These are phyloP conservation scores for Drosophila affinis DNA, from an alignment of 2,888 invertebrate species.

Conservation along the genomic window DNA sequence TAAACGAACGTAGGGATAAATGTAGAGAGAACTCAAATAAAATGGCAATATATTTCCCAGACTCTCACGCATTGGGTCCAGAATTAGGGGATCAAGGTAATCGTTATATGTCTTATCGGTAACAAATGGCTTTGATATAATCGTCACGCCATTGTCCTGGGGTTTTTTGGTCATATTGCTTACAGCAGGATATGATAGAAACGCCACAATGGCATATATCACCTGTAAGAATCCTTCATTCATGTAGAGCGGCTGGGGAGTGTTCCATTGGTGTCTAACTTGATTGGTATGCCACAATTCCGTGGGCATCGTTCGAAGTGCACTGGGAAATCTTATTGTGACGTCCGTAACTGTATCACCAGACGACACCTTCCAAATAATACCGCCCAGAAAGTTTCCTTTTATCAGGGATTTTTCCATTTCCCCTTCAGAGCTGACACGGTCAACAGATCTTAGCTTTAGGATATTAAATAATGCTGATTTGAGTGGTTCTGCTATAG, in stretches of 20 bases:
- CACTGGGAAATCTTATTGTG: conserved; percentile 27
- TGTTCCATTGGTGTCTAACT: neutral
- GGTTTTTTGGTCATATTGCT: neutral
- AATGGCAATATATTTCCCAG: conserved; percentile 9
- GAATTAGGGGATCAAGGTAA: neutral
- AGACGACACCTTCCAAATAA: conserved; percentile 7
- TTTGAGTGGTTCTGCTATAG: neutral
- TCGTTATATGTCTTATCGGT: neutral
- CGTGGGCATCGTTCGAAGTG: conserved; percentile 14
- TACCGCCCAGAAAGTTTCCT: conserved; percentile 12
- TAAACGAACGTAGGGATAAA: conserved; percentile 23
- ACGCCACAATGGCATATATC: conserved; percentile 18
- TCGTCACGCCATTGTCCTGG: neutral
- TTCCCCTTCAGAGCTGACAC: neutral
- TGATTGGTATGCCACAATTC: conserved; percentile 23
- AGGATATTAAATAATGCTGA: conserved; percentile 6
- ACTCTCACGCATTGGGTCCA: conserved; percentile 7
- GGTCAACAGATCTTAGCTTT: conserved; percentile 4
- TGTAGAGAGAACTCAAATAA: conserved; percentile 23
- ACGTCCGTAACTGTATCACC: neutral
- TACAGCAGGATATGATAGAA: neutral
- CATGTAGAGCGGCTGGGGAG: neutral
- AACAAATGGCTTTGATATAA: conserved; percentile 14
- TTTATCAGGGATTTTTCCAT: conserved; percentile 5
- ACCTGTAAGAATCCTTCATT: conserved; percentile 18